phyloP scores from a whole-genome alignment of 2,888 invertebrate species.

The Idaea aversata region DNA sequence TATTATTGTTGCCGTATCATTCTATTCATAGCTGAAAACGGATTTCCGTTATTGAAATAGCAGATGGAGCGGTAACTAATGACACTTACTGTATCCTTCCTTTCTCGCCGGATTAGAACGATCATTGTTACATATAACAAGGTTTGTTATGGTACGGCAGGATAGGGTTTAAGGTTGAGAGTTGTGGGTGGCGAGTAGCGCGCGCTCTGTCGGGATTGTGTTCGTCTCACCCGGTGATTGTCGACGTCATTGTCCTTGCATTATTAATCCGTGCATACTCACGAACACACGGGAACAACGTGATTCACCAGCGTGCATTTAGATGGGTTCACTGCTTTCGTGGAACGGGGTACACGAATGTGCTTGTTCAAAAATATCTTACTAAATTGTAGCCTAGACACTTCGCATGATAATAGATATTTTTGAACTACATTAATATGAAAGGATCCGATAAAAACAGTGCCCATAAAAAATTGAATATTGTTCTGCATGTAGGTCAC shows the following conservation, averaged over 20 bases:
- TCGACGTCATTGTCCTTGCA: slow-evolving; percentile 56
- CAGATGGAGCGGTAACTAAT: slow-evolving; percentile 19
- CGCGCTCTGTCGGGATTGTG: slow-evolving; percentile 45
- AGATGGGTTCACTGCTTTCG: slow-evolving; percentile 73
- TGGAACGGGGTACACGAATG: slow-evolving; percentile 65
- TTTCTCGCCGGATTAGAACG: slow-evolving; percentile 21
- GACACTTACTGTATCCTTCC: slow-evolving; percentile 16
- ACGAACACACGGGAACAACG: slow-evolving; percentile 55
- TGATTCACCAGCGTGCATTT: slow-evolving; percentile 69
- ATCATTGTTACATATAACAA: slow-evolving; percentile 12
- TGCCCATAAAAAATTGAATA: background rate
- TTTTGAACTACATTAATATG: slow-evolving; percentile 46
- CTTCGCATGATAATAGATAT: slow-evolving; percentile 42
- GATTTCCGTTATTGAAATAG: slow-evolving; percentile 10
- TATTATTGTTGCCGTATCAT: slow-evolving; percentile 16
- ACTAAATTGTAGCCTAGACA: slow-evolving; percentile 24
- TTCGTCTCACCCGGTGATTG: slow-evolving; percentile 75
- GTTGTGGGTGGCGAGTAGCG: slow-evolving; percentile 44
- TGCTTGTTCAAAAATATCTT: slow-evolving; percentile 58
- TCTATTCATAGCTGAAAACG: slow-evolving; percentile 13
- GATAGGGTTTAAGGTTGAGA: slow-evolving; percentile 9
- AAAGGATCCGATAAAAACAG: slow-evolving; percentile 38
- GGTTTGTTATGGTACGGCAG: slow-evolving; percentile 27
- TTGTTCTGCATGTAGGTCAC: slow-evolving; percentile 66
- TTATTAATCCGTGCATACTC: slow-evolving; percentile 57